phyloP scores from a whole-genome alignment of 2,888 invertebrate genomes.

The Pammene fasciana region DNA sequence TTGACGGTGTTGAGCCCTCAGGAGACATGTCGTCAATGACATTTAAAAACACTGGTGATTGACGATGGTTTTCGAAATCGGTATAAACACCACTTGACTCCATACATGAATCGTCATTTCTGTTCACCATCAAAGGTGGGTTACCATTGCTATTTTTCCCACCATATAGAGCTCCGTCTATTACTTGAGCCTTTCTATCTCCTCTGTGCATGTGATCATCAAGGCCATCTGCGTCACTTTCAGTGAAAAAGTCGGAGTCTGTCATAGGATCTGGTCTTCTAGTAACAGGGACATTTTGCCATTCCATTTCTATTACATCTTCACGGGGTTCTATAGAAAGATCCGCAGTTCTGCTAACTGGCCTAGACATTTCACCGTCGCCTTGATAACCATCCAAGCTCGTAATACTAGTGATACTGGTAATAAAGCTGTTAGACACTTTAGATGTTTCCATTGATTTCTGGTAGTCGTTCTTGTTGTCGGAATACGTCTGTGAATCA shows the following conservation, averaged over 20 bases:
- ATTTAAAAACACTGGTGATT: slow-evolving; percentile 78
- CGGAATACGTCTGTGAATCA: slow-evolving; percentile 82
- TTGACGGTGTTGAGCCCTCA: slow-evolving; percentile 84
- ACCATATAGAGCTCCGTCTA: slow-evolving; percentile 95
- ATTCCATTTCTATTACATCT: slow-evolving; percentile 81
- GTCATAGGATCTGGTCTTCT: slow-evolving; percentile 93
- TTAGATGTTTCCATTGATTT: slow-evolving; percentile 86
- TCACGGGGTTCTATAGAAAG: slow-evolving; percentile 85
- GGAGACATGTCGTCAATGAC: slow-evolving; percentile 88
- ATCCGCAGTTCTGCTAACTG: slow-evolving; percentile 91
- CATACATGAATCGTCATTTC: slow-evolving; percentile 91
- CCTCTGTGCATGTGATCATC: slow-evolving; percentile 88
- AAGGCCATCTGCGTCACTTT: slow-evolving; percentile 94
- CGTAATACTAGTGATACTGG: slow-evolving; percentile 94
- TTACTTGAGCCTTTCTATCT: slow-evolving; percentile 91
- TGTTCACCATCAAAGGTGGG: slow-evolving; percentile 81
- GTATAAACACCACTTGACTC: slow-evolving; percentile 95
- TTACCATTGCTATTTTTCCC: slow-evolving; percentile 84
- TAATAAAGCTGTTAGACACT: slow-evolving; percentile 90
- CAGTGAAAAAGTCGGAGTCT: slow-evolving; percentile 95
- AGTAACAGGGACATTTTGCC: slow-evolving; percentile 85
- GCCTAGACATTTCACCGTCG: slow-evolving; percentile 94
- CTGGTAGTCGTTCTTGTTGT: slow-evolving; percentile 83
- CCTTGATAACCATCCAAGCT: slow-evolving; percentile 97
- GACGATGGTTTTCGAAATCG: slow-evolving; percentile 88